Evolutionary conservation across 2,113 vertebrate genomes (phyloP), one percentile per base, ranked within the genome.

Genomic region (Larimichthys crocea): DNA sequence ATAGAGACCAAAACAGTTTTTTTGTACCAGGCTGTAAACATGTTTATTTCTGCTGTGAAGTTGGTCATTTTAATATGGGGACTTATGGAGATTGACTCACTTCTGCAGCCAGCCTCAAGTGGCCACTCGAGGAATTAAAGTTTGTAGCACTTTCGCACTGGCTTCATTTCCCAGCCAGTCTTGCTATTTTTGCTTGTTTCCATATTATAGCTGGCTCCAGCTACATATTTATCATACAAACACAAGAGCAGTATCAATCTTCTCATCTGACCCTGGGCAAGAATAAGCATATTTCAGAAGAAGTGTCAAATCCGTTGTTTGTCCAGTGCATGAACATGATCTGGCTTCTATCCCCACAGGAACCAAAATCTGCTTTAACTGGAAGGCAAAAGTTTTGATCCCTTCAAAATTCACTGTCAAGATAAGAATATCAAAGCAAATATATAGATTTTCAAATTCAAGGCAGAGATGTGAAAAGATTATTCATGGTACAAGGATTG

Each of bases 381-480:
- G n/a, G 7, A 3, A 22, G 57, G 26, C 19, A 66, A 48, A 80
- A n/a, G 44, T 66, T 79, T 67, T 42, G n/a, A 79, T 65, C 48
- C 64, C 14, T 44, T 67, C 53, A 46, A 35, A 42, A 59, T 17
- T 69, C 26, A 2, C 26, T 52, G 40, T 42, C 57, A 52, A 76
- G 56, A 68, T 53, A 61, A 74, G 31, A 64, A 79, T 56, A 70
- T 76, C 52, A 48, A 19, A 31, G 24, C 11, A n/a, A 82, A 82
- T 64, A 29, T 77, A 77, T 61, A 62, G 57, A 84, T 71, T 74
- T 84, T 61, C 11, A 75, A 66, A 82, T 61, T 61, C 73, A 68
- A 72, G 79, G 49, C 77, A 73, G 83, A 79, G 44, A 81, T 85
- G 40, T 64, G 60, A 65, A 35, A 73, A 69, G 74, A 86, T 82